phyloP scores from a whole-genome alignment of 2,797 vertebrate genomes.

The Acridotheres tristis region DNA sequence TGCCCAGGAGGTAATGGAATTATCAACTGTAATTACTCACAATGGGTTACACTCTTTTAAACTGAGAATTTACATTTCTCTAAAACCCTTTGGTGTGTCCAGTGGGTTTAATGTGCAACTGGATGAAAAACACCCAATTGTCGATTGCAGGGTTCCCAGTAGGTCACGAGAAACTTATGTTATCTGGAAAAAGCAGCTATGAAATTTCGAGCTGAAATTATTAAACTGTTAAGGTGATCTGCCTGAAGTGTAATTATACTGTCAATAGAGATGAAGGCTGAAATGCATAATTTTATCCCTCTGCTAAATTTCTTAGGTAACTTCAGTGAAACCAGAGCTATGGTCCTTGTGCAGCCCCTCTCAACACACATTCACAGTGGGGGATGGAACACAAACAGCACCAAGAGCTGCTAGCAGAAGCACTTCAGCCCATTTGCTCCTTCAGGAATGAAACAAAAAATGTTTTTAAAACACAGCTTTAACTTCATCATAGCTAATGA shows the following conservation, averaged over 20 bases:
- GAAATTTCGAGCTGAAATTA: background rate
- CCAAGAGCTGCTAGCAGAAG: background rate
- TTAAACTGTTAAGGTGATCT: conserved; percentile 5
- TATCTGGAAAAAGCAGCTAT: background rate
- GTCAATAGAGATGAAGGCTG: background rate
- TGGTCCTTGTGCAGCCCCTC: background rate
- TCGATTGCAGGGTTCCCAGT: background rate
- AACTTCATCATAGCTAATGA: background rate
- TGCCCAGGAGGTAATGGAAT: background rate
- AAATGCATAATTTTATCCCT: background rate
- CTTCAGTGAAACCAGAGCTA: background rate
- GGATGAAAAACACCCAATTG: background rate
- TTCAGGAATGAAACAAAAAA: background rate
- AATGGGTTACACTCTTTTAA: background rate
- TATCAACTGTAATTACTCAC: background rate
- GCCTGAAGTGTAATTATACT: background rate
- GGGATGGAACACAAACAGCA: background rate
- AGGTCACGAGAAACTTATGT: background rate
- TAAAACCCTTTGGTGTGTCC: background rate
- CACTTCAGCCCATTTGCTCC: background rate
- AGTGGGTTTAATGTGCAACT: background rate
- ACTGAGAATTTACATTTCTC: background rate
- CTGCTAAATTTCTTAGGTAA: background rate
- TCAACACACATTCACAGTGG: background rate
- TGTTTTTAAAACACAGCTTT: conserved; percentile 18